Evolutionary conservation across 2,113 vertebrate species (phyloP).

Genomic region (Chaetura pelagica): DNA sequence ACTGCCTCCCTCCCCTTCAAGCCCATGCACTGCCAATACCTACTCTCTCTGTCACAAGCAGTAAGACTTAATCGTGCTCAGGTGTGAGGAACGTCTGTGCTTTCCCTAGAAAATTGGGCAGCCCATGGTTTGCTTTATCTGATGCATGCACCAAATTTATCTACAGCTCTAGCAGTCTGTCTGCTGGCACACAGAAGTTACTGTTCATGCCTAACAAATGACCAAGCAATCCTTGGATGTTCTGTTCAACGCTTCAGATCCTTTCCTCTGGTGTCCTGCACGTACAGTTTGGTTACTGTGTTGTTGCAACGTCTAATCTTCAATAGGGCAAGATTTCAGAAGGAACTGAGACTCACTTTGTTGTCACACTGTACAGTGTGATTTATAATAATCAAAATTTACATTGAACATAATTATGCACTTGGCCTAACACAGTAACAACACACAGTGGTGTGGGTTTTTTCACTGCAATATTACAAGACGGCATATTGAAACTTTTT

Average conservation of each 20-base stretch:
- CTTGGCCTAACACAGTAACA: not conserved
- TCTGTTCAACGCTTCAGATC: not conserved
- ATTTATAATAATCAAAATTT: constrained; percentile 3
- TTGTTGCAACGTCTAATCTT: not conserved
- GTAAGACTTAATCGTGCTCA: constrained; percentile 75
- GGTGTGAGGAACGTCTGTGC: constrained; percentile 68
- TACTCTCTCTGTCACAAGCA: constrained; percentile 48
- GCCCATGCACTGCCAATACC: constrained; percentile 26
- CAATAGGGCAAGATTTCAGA: not conserved
- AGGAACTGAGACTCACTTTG: not conserved
- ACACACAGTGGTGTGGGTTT: not conserved
- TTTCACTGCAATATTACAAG: not conserved
- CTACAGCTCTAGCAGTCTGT: constrained; percentile 47
- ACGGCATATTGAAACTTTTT: not conserved
- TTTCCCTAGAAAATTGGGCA: constrained; percentile 69
- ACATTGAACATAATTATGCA: not conserved
- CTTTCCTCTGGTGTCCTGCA: not conserved
- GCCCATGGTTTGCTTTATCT: constrained; percentile 40
- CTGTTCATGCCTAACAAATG: constrained; percentile 55
- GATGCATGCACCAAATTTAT: constrained; percentile 51
- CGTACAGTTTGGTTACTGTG: not conserved
- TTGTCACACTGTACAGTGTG: not conserved
- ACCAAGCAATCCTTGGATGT: not conserved
- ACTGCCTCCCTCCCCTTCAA: constrained; percentile 29
- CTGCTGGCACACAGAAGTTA: constrained; percentile 40